Base-by-base conservation (phyloP, 2,888 invertebrate species). In the Cistogaster globosa region DNA sequence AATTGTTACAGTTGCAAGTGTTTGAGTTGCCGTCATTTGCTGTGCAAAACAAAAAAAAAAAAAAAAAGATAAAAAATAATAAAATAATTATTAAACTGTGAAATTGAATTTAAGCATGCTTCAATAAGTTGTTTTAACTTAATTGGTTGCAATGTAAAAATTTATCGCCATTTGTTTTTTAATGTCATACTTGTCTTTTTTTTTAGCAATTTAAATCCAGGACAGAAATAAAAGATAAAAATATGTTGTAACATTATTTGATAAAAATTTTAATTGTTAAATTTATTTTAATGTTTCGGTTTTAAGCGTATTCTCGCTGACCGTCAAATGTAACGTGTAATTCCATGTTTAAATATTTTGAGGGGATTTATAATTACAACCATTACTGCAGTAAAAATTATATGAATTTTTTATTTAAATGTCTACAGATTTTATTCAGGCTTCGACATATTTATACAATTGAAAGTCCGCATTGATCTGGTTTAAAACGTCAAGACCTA, bases 31-130 rank as follows among this genome's bases (percentile, higher is more conserved):
- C 67, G 42, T 71, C 68, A 71, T 58, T 82, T 74, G 60, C 32
- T 63, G 60, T 32, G 32, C 32, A 32, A 32, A 32, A 32, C 58
- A 80, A 65, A 3, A 16, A 38, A 11, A 11, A 1, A 60, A 48
- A 8, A 20, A 45, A 22, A 51, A 68, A 51, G 53, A 68, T 48
- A 8, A 20, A 45, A 22, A 51, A 68, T 38, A 62, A 68, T 48
- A 84, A 75, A 81, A 16, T 16, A 76, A 79, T 82, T 85, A 78
- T 82, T 71, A 82, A 85, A 82, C 75, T 85, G 85, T 85, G 85
- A 85, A 85, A 85, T 85, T 85, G 82, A 85, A 82, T 85, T 85
- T 82, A 75, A 85, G 60, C 78, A 82, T 85, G 85, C 85, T 82
- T 85, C 85, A 85, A 62, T 82, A 82, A 85, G 16, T 85, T 78